Conservation (phyloP, 2,797 vertebrate genomes). For the Enteromius radiatus region DNA sequence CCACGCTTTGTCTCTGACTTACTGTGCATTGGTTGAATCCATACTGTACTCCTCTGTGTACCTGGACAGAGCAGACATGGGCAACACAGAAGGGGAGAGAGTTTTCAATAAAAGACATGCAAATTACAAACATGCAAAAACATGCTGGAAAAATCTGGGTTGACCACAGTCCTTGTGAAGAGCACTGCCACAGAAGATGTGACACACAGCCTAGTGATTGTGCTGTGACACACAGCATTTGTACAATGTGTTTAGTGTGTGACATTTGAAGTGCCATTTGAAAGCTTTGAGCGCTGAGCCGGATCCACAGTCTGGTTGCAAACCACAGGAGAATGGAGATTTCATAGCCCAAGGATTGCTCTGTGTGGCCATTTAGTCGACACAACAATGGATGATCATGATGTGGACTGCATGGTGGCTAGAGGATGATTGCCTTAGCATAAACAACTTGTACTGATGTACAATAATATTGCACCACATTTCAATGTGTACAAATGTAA, state of each 20-base stretch:
- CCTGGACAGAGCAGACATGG: slow-evolving; percentile 75
- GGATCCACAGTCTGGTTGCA: not conserved
- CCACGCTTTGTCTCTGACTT: slow-evolving; percentile 69
- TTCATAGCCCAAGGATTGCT: slow-evolving; percentile 3
- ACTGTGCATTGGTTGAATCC: slow-evolving; percentile 86
- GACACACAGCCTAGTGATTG: not conserved
- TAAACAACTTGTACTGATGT: not conserved
- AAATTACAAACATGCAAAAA: slow-evolving; percentile 41
- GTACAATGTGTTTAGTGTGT: not conserved
- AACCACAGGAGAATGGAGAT: slow-evolving; percentile 4
- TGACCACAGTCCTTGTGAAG: not conserved
- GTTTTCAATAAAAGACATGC: slow-evolving; percentile 40
- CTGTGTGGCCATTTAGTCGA: slow-evolving; percentile 18
- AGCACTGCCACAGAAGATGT: not conserved
- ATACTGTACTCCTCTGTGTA: slow-evolving; percentile 86
- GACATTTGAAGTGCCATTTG: slow-evolving; percentile 20
- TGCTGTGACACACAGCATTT: slow-evolving; percentile 3
- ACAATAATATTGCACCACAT: not conserved
- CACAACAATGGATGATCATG: slow-evolving; percentile 1
- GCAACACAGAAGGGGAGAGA: slow-evolving; percentile 69
- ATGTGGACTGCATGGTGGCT: slow-evolving; percentile 1
- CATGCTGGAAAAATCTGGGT: slow-evolving; percentile 6
- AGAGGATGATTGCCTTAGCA: slow-evolving; percentile 1
- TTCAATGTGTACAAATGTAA: not conserved
- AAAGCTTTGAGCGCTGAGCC: not conserved